These are phyloP conservation scores for Oreotragus oreotragus DNA, from an alignment of 2,113 vertebrate genomes.

Conservation along the genomic window DNA sequence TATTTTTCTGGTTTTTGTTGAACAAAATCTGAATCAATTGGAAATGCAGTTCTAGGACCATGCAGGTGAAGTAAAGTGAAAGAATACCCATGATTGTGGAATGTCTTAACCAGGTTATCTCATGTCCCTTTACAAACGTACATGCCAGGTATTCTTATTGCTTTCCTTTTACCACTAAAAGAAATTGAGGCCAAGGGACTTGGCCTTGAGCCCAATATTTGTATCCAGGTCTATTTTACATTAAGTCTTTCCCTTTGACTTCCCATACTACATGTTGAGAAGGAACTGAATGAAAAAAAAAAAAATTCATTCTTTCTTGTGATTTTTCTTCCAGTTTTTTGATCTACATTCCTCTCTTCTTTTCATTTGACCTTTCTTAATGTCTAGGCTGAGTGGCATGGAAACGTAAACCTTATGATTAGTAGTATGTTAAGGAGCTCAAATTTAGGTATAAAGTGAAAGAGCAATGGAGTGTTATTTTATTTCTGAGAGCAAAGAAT, in stretches of 20 bases:
- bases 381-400: background rate
- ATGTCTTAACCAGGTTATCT: background rate
- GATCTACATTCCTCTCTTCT: background rate
- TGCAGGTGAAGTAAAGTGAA: background rate
- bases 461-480: background rate
- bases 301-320: background rate
- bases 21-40: background rate
- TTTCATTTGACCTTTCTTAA: background rate
- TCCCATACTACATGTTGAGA: background rate
- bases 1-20: background rate
- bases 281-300: background rate
- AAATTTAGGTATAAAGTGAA: background rate
- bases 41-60: background rate
- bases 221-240: background rate
- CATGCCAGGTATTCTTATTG: background rate
- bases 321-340: background rate
- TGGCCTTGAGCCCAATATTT: background rate
- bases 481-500: background rate
- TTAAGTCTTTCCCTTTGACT: background rate
- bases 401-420: background rate
- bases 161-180: background rate
- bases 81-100: background rate
- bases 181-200: background rate
- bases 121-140: background rate
- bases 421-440: background rate